These are phyloP conservation scores for Cactoblastis cactorum DNA, from an alignment of 2,888 invertebrate genomes.

Conservation along the genomic window DNA sequence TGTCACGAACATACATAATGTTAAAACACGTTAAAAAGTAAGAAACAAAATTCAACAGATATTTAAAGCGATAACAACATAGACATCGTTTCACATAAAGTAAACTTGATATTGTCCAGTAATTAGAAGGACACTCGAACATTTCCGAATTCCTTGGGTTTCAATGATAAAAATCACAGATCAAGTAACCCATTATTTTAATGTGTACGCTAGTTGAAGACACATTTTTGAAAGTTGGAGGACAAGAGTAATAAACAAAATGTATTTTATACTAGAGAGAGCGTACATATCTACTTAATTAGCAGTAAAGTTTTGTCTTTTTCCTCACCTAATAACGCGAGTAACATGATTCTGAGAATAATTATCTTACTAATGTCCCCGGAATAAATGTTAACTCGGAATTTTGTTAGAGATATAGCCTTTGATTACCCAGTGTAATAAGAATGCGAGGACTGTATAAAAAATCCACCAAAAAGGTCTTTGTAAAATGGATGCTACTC, in stretches of 20 bases:
- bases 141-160: constrained; percentile 17
- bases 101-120: constrained; percentile 10
- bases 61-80: constrained; percentile 4
- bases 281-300: constrained; percentile 45
- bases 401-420: constrained; percentile 51
- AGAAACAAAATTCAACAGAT: too few relatives aligned
- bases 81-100: neutral
- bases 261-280: constrained; percentile 41
- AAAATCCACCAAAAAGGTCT: constrained; percentile 19
- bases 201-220: constrained; percentile 25
- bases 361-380: constrained; percentile 61
- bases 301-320: constrained; percentile 52
- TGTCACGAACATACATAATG: too few relatives aligned
- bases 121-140: constrained; percentile 5
- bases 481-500: constrained; percentile 10
- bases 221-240: constrained; percentile 31
- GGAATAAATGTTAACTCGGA: constrained; percentile 50
- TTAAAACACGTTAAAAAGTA: too few relatives aligned
- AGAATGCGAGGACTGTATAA: constrained; percentile 12
- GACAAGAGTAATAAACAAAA: constrained; percentile 39
- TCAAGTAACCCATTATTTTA: constrained; percentile 34
- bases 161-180: constrained; percentile 28
- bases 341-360: constrained; percentile 64
- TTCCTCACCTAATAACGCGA: constrained; percentile 36
- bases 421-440: constrained; percentile 30